A percentile compares a stretch with the other conserved stretches of the same genome.
Conservation (phyloP, 2,888 invertebrate species). For the Stenchaetothrips biformis region DNA sequence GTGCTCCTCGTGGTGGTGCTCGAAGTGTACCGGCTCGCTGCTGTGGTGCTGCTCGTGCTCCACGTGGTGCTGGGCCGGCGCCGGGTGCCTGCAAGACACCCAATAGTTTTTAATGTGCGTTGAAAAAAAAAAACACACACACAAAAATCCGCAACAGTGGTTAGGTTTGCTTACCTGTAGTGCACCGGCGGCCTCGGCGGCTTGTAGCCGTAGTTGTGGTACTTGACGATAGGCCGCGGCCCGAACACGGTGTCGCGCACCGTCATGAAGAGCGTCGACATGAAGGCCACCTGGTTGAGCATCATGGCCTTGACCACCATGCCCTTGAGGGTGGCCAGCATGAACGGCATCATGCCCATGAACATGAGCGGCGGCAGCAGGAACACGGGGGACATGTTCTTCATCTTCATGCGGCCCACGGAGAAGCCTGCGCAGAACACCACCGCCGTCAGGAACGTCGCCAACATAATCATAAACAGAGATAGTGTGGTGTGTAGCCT, state of each 20-base stretch:
- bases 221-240: conserved; percentile 38
- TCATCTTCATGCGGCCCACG: conserved; percentile 20
- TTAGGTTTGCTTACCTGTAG: not conserved
- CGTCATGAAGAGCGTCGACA: conserved; percentile 40
- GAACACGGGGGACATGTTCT: conserved; percentile 15
- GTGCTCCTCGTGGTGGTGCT: conserved; percentile 24
- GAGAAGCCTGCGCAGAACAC: not conserved
- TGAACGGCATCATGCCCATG: conserved; percentile 21
- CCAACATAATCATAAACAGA: not conserved
- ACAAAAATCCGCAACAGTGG: not conserved
- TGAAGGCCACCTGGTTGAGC: conserved; percentile 42
- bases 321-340: conserved; percentile 38
- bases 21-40: conserved; percentile 19
- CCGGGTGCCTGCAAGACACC: not conserved
- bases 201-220: conserved; percentile 40
- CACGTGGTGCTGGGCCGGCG: not conserved
- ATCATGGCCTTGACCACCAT: conserved; percentile 41
- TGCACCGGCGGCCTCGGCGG: conserved; percentile 6
- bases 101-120: not conserved
- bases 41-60: not conserved
- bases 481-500: too few species aligned
- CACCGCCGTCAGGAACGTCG: not conserved
- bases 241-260: conserved; percentile 41
- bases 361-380: conserved; percentile 15
- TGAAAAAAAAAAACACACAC: too few species aligned